Conservation (phyloP, 2,888 invertebrate genomes). For the Nemapogon koenigi region DNA sequence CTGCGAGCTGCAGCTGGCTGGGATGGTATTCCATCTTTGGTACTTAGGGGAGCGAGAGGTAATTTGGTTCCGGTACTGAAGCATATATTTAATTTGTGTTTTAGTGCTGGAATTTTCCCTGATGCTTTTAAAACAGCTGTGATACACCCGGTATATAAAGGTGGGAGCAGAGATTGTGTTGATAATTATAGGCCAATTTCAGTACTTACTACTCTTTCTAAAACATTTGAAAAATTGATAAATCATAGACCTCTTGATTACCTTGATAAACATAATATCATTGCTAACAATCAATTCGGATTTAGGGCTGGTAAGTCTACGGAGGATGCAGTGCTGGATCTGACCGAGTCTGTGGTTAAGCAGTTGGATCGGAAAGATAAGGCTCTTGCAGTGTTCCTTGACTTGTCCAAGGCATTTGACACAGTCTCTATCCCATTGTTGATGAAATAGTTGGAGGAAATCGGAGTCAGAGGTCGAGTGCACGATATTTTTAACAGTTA, state of each 20-base stretch:
- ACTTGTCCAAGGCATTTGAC: slow-evolving; percentile 9
- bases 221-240: slow-evolving; percentile 8
- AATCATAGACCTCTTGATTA: slow-evolving; percentile 7
- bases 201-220: neutral
- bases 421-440: slow-evolving; percentile 11
- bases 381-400: slow-evolving; percentile 5
- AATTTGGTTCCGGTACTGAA: neutral
- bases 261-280: slow-evolving; percentile 4
- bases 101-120: neutral
- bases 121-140: slow-evolving; percentile 1
- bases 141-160: slow-evolving; percentile 1
- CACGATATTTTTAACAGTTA: neutral
- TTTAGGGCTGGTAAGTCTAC: slow-evolving; percentile 7
- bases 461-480: neutral
- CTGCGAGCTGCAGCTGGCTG: too few relatives aligned
- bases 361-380: slow-evolving; percentile 3
- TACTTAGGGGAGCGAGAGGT: slow-evolving; percentile 1
- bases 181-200: slow-evolving; percentile 9
- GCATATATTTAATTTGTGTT: slow-evolving; percentile 3
- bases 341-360: neutral
- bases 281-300: slow-evolving; percentile 10
- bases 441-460: neutral
- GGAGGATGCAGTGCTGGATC: slow-evolving; percentile 1
- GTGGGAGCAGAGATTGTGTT: neutral
- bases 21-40: neutral